A percentile compares a stretch with the other conserved stretches of the same genome.
Evolutionary conservation across 1,140 invertebrate genomes (phyloP).

Genomic region (Parapsyche elsis): DNA sequence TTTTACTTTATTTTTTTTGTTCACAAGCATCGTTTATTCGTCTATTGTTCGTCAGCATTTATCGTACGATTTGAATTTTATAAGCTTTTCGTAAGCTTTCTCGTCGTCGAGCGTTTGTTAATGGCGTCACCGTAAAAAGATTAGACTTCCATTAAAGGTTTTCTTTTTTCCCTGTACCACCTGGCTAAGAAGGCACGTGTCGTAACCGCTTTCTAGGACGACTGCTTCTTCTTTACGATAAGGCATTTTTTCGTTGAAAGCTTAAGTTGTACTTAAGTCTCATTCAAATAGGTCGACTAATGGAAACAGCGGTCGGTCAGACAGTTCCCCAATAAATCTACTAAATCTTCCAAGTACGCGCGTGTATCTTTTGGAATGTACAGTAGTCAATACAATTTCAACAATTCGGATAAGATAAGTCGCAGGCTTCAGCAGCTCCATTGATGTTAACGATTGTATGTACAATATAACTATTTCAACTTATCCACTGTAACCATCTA

Average conservation of each 20-base stretch:
- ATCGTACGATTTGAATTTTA: no score
- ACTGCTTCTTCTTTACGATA: neutral
- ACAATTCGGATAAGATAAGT: no score
- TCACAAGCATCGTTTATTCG: neutral
- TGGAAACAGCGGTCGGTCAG: neutral
- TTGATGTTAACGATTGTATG: no score
- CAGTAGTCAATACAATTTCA: no score
- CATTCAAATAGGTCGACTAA: neutral
- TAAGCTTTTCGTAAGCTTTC: neutral
- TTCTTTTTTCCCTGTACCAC: neutral
- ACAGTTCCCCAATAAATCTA: neutral
- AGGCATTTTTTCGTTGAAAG: conserved; percentile 6
- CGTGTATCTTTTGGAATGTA: neutral
- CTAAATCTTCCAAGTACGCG: neutral
- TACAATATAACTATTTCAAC: no score
- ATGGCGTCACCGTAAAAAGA: neutral
- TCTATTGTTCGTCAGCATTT: no score
- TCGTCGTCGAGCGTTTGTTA: neutral
- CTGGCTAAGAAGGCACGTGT: neutral
- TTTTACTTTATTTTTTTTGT: neutral
- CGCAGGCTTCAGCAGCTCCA: no score
- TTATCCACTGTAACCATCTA: no score
- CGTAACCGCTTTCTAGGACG: neutral
- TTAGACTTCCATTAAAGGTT: neutral
- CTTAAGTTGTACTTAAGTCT: neutral